Conservation (phyloP, 2,888 invertebrate species). For the Tipula confusa region DNA sequence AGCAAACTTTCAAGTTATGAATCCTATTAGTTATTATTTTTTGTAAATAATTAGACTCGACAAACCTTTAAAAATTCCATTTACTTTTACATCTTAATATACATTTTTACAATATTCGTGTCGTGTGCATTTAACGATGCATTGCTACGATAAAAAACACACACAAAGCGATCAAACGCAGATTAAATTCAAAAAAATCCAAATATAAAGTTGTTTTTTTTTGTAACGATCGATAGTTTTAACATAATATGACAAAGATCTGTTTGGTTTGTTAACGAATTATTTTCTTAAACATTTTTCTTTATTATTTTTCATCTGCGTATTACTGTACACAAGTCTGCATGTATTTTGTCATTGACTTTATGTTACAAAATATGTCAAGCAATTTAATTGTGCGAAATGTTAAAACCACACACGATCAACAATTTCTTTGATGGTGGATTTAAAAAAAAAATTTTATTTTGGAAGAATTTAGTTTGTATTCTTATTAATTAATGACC, state of each 20-base stretch:
- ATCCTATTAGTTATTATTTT: no score
- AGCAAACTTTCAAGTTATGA: no score
- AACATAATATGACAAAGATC: constrained; percentile 20
- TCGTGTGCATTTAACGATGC: no score
- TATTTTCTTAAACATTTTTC: neutral
- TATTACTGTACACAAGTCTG: neutral
- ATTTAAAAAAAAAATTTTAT: no score
- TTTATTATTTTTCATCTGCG: neutral
- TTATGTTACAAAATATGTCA: constrained; percentile 29
- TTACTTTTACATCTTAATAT: no score
- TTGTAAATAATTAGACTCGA: no score
- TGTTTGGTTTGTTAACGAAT: neutral
- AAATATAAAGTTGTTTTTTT: no score
- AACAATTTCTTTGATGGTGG: neutral
- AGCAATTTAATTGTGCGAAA: constrained; percentile 29
- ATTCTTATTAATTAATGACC: constrained; percentile 27
- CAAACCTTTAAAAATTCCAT: no score
- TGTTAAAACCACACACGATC: constrained; percentile 30
- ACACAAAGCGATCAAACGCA: neutral
- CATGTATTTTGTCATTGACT: neutral
- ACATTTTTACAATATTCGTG: no score
- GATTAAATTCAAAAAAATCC: neutral
- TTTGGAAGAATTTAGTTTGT: neutral
- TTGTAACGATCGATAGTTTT: neutral
- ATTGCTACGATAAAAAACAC: no score